Base-by-base conservation (phyloP, 2,888 invertebrate genomes). In the Chymomyza caudatula region DNA sequence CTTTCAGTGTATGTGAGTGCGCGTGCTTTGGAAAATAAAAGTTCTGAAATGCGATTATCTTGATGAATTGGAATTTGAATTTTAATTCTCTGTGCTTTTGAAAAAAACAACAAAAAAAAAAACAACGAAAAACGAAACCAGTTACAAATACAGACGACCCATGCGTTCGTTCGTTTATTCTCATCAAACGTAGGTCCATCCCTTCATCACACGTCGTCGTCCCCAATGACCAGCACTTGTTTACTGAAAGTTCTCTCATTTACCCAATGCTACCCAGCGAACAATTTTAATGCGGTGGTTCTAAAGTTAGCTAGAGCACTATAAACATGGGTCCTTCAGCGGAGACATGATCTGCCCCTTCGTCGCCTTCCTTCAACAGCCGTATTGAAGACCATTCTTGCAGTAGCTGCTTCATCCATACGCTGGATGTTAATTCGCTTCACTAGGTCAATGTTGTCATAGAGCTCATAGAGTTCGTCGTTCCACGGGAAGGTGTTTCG, bases 21-120 rank as follows among this genome's bases (percentile, higher is more conserved):
- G 71, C 51, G 44, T 67, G 74, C 69, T 66, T 67, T 68, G 69
- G 84, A 81, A 85, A 87, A 88, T 85, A 87, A 87, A 80, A 88
- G 82, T 88, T 87, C 79, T 86, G 83, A 87, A 87, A 87, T 88
- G 77, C 87, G 87, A 87, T 88, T 87, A 87, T 88, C 87, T 84
- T 87, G 87, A 87, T 87, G 88, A 88, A 87, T 87, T 87, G 85
- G 83, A 84, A 87, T 88, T 87, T 85, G 79, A 88, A 86, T 88
- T 85, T 84, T 82, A 86, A 85, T 87, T 81, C 82, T 87, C 74
- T 74, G 11, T 37, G 79, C 79, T 78, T 74, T 73, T 76, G 80
- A 73, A 79, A 47, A 17, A 0, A 47, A 19, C n/a, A n/a, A n/a
- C n/a, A 47, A 47, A 47, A 47, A 47, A 47, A 17, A 47, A 17